Base-by-base conservation (phyloP, 1,140 invertebrate genomes). In the Rhizoglyphus robini region DNA sequence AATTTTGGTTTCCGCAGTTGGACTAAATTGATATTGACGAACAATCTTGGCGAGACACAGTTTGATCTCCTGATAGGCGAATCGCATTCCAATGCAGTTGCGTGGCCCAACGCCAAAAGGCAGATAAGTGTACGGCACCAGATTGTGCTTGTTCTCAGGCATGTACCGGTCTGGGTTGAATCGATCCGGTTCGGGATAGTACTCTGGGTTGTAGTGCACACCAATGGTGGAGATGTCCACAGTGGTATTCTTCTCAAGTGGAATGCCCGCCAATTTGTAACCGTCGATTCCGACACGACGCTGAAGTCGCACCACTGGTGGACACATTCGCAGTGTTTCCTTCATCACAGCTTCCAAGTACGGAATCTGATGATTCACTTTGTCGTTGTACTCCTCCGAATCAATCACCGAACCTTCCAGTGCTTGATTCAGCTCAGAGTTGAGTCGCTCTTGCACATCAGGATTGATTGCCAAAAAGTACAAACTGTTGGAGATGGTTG, bases 121-220 rank as follows among this genome's bases (percentile, higher is more conserved):
- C 2, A 75, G 25, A 59, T 70, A 75, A 1, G 61, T 48, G 23
- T 66, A 71, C 0, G 71, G 69, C n/a, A 72, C 36, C 49, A 46
- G 20, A 13, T 60, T 31, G 36, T 48, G 29, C 13, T 23, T 5
- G 23, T 47, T 46, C 18, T 64, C 46, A 1, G 34, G 60, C 15
- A 34, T 1, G 32, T 68, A 84, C 71, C 83, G 72, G 65, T 84
- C 82, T 0, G 84, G 84, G 70, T 81, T 76, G 69, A 84, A 86
- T 68, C 74, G 74, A 2, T 81, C 71, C 25, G 84, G 83, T 58
- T 84, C 72, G 0, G 80, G 76, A 75, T 78, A 85, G 68, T 78
- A 75, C 2, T 79, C 70, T 1, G 78, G 75, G 75, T 83, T 79
- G 15, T 78, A 76, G 65, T 88, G 86, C 36, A 88, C 75, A 2